Base-by-base conservation (phyloP, 2,888 invertebrate species). In the Ctenicera cuprea region DNA sequence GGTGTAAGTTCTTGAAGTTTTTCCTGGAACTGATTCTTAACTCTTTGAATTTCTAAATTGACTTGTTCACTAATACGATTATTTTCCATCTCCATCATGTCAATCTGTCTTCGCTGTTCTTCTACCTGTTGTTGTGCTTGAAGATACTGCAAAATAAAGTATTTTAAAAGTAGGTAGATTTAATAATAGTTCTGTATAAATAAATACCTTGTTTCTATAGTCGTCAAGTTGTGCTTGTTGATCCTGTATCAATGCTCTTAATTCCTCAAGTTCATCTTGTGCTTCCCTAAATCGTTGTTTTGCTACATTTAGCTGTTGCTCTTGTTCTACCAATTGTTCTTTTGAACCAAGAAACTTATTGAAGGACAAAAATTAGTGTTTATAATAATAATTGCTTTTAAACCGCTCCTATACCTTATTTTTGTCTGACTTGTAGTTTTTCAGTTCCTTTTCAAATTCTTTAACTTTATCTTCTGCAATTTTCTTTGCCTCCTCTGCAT, bases 11-110 rank as follows among this genome's bases (percentile, higher is more conserved):
- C 93, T 71, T 91, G 91, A 20, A 93, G 85, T 83, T 93, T 93
- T 81, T 93, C 93, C 88, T 93, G 93, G 86, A 93, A 93, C 84
- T 93, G 90, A 80, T 88, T 89, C 89, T 93, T 93, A 9, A 93
- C 92, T 76, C 90, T 87, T 79, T 92, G 92, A 72, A 93, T 92
- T 85, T 93, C 94, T 14, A 92, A 85, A 78, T 91, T 92, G 48
- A 93, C 92, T 83, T 93, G 93, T 80, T 93, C 93, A 77, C 91
- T 91, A 81, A 93, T 91, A 59, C 92, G 87, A 18, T 90, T 90
- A 80, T 93, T 92, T 80, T 93, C 93, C 89, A 92, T 90, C 80
- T 93, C 92, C 91, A 93, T 91, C 82, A 92, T 87, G 75, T 93
- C 92, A 81, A 93, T 89, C 80, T 93, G 92, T 0, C 92, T 88